Evolutionary conservation across 2,888 invertebrate species (phyloP).

Genomic region (Torymus aiolomorphi): DNA sequence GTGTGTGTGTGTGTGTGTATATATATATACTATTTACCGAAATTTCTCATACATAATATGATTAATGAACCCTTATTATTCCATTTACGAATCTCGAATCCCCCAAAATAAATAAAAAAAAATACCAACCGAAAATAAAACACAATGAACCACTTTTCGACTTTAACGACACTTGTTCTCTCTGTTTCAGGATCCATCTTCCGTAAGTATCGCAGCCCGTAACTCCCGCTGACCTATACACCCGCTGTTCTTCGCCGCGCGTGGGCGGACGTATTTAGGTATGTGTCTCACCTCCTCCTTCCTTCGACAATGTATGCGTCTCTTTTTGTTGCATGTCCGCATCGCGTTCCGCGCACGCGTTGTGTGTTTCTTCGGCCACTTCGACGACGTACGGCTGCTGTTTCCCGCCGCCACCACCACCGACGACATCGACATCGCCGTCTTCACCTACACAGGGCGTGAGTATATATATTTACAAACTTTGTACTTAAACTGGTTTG

Average conservation of each 20-base stretch:
- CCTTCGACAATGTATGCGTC: slow-evolving; percentile 29
- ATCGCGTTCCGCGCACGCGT: slow-evolving; percentile 27
- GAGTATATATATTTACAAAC: slow-evolving; percentile 1
- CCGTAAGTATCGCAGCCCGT: slow-evolving; percentile 68
- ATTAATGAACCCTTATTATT: too few species aligned
- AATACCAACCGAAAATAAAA: too few species aligned
- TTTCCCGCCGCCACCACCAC: neutral
- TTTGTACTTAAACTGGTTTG: neutral
- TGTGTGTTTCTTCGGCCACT: neutral
- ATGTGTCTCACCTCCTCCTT: slow-evolving; percentile 7
- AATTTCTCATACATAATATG: too few species aligned
- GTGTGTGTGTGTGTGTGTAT: too few species aligned
- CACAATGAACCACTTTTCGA: neutral
- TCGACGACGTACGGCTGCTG: slow-evolving; percentile 16
- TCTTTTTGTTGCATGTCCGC: slow-evolving; percentile 38
- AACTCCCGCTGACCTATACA: slow-evolving; percentile 30
- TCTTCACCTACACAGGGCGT: slow-evolving; percentile 57
- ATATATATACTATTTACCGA: too few species aligned
- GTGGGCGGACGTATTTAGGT: slow-evolving; percentile 62
- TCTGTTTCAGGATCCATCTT: slow-evolving; percentile 74
- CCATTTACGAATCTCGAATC: too few species aligned
- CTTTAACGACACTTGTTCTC: slow-evolving; percentile 5
- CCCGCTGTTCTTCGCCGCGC: slow-evolving; percentile 53
- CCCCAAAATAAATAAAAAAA: too few species aligned
- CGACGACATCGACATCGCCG: slow-evolving; percentile 24